These are phyloP conservation scores for Microcebus tavaratra DNA, from an alignment of 2,113 vertebrate genomes.

Conservation along the genomic window DNA sequence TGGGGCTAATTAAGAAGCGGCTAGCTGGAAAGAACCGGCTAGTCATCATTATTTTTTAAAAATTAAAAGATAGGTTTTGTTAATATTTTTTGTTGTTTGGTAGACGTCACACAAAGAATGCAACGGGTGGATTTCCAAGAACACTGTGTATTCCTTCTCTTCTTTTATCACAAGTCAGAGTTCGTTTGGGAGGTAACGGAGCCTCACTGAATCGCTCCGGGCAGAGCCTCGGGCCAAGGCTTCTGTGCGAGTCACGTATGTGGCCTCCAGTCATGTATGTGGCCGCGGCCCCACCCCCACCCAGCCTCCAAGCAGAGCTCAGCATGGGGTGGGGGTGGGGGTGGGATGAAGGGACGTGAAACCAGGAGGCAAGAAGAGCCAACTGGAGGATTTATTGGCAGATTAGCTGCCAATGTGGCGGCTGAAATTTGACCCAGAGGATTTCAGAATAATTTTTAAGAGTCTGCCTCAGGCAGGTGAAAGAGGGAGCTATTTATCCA, in stretches of 20 bases:
- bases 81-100: neutral
- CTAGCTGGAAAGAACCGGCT: neutral
- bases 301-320: neutral
- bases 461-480: rapidly evolving
- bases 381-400: neutral
- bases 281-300: neutral
- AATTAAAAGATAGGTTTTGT: neutral
- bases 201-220: rapidly evolving
- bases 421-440: neutral
- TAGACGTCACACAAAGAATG: neutral
- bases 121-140: neutral
- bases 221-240: neutral
- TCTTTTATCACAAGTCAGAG: no score
- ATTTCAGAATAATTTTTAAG: neutral
- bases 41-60: neutral
- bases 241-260: neutral
- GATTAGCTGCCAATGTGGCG: neutral
- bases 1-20: neutral
- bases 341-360: no score
- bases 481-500: neutral
- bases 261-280: no score
- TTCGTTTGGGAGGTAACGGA: neutral
- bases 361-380: neutral
- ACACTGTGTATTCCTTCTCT: neutral
- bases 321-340: neutral